Base-by-base conservation (phyloP, 2,888 invertebrate species). In the Sinohyriopsis cumingii region DNA sequence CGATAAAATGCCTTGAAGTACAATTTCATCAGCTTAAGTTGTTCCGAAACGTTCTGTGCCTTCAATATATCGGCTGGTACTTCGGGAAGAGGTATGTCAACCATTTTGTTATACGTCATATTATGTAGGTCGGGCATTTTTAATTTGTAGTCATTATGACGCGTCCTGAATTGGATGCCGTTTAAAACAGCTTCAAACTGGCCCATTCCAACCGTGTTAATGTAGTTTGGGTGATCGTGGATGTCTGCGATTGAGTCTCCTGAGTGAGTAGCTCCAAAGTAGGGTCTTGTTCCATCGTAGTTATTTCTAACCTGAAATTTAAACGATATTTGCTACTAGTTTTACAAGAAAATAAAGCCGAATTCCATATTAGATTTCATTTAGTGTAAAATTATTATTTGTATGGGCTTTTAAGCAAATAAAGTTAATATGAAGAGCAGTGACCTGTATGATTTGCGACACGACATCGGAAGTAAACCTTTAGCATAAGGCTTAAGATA, bases 131-230 rank as follows among this genome's bases (percentile, higher is more conserved):
- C 75, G 12, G 85, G 82, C 83, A 83, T 85, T 20, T 64, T 54
- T 24, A 86, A 77, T 55, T 81, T 79, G 78, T 85, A 87, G 73
- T 87, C 87, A 70, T 87, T 87, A 75, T 87, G 87, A 19, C 87
- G 73, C 3, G 87, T 87, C 55, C 84, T 69, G 78, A 87, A 87
- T 63, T 86, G 84, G 7, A 87, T 80, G 0, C 87, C 87, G 62
- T 87, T 86, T 25, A 86, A 68, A 5, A 84, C 85, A 2, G 72
- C 83, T 9, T 77, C 73, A 20, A 86, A 63, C 73, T 84, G 82
- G 28, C 86, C 84, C 76, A 86, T 65, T 54, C 87, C 84, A 53
- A 81, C 71, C 0, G 87, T 87, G 9, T 79, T 68, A 61, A 79
- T 77, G 65, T 84, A 81, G 74, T 86, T 82, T 9, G 84, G 67